These are phyloP conservation scores for Cirrhinus mrigala DNA, from an alignment of 2,797 vertebrate species.

Conservation along the genomic window DNA sequence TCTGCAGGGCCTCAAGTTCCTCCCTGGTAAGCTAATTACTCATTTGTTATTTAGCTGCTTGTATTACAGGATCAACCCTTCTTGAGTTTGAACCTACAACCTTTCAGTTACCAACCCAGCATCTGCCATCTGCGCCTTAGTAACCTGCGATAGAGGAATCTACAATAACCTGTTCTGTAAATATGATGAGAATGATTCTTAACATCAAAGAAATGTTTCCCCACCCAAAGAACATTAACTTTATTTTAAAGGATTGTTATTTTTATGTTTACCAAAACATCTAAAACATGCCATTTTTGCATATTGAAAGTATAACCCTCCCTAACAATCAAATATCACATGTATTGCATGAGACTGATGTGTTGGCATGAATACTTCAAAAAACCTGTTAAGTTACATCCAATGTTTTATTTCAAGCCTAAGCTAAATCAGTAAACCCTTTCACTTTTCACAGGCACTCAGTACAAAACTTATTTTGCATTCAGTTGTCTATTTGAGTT, in stretches of 20 bases:
- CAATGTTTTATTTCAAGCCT: background rate
- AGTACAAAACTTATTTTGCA: background rate
- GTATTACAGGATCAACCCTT: background rate
- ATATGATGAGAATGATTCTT: background rate
- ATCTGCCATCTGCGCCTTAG: background rate
- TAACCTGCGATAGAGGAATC: background rate
- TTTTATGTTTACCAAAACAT: background rate
- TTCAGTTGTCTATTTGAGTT: background rate
- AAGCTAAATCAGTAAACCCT: background rate
- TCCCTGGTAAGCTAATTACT: conserved; percentile 83
- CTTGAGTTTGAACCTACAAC: conserved; percentile 7
- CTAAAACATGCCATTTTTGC: background rate
- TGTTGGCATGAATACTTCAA: background rate
- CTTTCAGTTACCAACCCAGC: background rate
- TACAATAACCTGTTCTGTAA: background rate
- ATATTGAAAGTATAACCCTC: background rate
- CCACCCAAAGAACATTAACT: background rate
- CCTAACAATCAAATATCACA: background rate
- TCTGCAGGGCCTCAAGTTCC: conserved; percentile 86
- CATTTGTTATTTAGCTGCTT: background rate
- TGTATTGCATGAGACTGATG: background rate
- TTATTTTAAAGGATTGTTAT: background rate
- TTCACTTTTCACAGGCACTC: background rate
- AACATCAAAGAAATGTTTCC: background rate
- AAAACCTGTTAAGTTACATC: background rate